A percentile compares a stretch with the other conserved stretches of the same genome.
These are phyloP conservation scores for Priocnemis perturbator DNA, from an alignment of 2,888 invertebrate genomes.

Conservation along the genomic window DNA sequence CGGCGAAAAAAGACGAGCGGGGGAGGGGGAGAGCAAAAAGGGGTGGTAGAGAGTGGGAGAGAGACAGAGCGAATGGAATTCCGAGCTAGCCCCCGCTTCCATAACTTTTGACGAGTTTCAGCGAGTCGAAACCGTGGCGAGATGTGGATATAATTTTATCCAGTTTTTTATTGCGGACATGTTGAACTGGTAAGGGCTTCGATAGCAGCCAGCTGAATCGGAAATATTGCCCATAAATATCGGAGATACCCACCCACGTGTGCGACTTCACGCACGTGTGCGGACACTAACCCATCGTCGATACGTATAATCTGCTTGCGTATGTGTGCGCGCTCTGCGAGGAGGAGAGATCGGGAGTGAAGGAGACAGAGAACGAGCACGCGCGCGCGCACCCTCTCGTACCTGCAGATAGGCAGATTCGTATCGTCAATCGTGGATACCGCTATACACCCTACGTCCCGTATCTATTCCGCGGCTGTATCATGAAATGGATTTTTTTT, in stretches of 20 bases:
- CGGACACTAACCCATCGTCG: slow-evolving; percentile 8
- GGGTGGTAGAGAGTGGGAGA: slow-evolving; percentile 8
- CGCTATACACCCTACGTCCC: slow-evolving; percentile 53
- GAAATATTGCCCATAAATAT: slow-evolving; percentile 76
- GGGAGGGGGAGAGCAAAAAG: slow-evolving; percentile 27
- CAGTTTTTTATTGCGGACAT: slow-evolving; percentile 74
- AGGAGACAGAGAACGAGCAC: not conserved
- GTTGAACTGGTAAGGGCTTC: slow-evolving; percentile 74
- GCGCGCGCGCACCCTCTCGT: slow-evolving; percentile 31
- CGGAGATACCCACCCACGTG: slow-evolving; percentile 69
- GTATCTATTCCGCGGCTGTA: slow-evolving; percentile 62
- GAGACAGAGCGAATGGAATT: slow-evolving; percentile 43
- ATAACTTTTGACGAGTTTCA: slow-evolving; percentile 71
- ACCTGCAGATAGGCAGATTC: slow-evolving; percentile 62
- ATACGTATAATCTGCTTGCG: slow-evolving; percentile 7
- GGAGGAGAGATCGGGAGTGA: slow-evolving; percentile 9
- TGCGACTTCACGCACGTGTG: slow-evolving; percentile 56
- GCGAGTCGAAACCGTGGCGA: slow-evolving; percentile 67
- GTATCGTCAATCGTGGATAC: slow-evolving; percentile 61
- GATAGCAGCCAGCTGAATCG: slow-evolving; percentile 74
- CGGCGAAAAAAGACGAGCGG: slow-evolving; percentile 15
- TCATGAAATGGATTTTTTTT: slow-evolving; percentile 62
- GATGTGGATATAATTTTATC: slow-evolving; percentile 74
- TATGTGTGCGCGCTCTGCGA: slow-evolving; percentile 4
- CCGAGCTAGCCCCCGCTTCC: slow-evolving; percentile 59